Base-by-base conservation (phyloP, 92 coral and sea anemone genomes). In the Micromussa lordhowensis region DNA sequence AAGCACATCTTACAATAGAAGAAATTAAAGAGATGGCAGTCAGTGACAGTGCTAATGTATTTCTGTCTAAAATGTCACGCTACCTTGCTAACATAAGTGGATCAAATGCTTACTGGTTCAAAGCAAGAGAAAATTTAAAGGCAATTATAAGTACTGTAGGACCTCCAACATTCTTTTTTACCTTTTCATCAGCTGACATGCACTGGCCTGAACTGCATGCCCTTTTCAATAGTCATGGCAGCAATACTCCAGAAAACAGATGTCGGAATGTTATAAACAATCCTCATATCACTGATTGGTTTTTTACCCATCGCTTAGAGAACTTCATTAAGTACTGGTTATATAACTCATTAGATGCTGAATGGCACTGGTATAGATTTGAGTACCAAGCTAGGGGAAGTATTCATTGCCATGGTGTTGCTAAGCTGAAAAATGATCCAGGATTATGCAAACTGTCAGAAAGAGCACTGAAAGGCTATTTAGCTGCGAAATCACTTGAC, bases 311-410 rank as follows among this genome's bases (percentile, higher is more conserved):
- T 36, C 87, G 94, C 31, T 77, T 95, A 80, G 94, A 95, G 72
- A 91, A 88, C 68, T 94, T 94, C 75, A 82, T 94, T 9, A 92
- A 94, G 48, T 70, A 90, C 75, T 94, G 97, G 95, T 58, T 94
- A 68, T 94, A 92, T 82, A 88, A 92, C 44, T 92, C 95, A 35
- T 91, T 94, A 49, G 93, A 92, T 92, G 92, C 97, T 21, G 82
- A 92, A 68, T 94, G 95, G 96, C 96, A 94, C 92, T 94, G 94
- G 95, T 94, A 77, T 75, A 86, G 96, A 77, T 94, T 82, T 92
- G 96, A 94, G 76, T 92, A 94, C 82, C 96, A 94, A 84, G 93
- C 85, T 30, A 88, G 94, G 86, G 94, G 96, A 51, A 92, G 94
- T 86, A 94, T 94, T 48, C 93, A 94, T 85, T 88, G 94, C 63